A percentile compares a stretch with the other conserved stretches of the same genome.
Conservation (phyloP, 2,113 vertebrate genomes). For the Platanista minor region DNA sequence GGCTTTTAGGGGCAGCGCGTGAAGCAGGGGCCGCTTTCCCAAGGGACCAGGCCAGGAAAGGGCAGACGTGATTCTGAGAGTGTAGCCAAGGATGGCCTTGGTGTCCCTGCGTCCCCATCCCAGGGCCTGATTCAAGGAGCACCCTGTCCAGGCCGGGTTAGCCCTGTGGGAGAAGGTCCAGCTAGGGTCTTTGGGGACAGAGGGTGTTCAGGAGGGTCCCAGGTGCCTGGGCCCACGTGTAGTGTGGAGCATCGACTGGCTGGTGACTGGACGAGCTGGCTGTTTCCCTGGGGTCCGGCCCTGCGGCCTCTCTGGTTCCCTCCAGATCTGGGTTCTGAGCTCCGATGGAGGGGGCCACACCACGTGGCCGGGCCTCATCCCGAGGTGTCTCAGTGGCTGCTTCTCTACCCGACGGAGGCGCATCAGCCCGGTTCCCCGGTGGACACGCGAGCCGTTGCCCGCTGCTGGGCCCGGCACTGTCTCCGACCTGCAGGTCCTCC, state of each 20-base stretch:
- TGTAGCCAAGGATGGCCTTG: not conserved
- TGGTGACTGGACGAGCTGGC: not conserved
- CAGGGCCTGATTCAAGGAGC: not conserved
- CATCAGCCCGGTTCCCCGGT: rapidly evolving
- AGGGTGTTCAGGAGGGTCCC: not conserved
- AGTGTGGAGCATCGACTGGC: rapidly evolving
- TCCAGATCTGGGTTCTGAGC: not conserved
- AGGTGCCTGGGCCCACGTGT: not conserved
- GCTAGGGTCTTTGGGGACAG: not conserved
- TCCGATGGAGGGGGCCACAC: not conserved
- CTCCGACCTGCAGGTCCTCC: not conserved
- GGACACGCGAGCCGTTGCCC: not conserved
- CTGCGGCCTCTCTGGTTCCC: rapidly evolving
- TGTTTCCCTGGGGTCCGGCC: not conserved
- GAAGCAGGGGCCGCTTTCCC: not conserved
- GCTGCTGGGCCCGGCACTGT: rapidly evolving
- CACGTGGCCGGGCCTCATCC: rapidly evolving
- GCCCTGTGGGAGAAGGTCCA: not conserved
- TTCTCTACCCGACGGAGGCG: rapidly evolving
- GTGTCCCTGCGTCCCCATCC: not conserved
- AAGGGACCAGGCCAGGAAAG: not conserved
- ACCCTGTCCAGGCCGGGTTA: not conserved
- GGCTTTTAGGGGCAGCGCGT: rapidly evolving
- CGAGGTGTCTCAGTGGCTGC: rapidly evolving
- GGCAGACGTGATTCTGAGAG: rapidly evolving